Conservation (phyloP, 1,140 invertebrate genomes). For the Hetaerina americana region DNA sequence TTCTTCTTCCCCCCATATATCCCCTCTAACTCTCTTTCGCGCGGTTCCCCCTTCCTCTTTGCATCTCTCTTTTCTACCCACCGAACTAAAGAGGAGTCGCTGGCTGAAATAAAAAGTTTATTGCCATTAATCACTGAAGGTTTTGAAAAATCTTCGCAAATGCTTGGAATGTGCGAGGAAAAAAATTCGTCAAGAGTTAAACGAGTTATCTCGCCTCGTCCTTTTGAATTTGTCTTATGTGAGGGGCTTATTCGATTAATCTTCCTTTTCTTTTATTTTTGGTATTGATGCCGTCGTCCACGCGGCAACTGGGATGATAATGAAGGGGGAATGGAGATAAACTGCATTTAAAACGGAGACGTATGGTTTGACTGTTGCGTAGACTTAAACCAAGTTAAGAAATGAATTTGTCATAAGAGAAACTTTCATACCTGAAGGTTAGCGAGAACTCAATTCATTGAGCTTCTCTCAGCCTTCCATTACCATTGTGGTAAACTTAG, state of each 20-base stretch:
- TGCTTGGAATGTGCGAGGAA: neutral
- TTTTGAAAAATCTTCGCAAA: neutral
- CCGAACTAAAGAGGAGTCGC: neutral
- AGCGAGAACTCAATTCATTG: neutral
- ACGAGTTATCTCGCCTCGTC: neutral
- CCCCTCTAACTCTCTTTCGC: neutral
- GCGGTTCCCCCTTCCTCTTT: neutral
- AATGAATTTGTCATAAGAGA: neutral
- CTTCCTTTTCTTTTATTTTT: neutral
- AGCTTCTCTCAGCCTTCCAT: neutral
- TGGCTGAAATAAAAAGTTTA: neutral
- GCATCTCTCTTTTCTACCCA: neutral
- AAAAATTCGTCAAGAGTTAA: neutral
- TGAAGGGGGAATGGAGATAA: neutral
- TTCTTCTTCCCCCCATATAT: neutral
- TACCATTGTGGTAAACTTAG: neutral
- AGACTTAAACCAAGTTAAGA: neutral
- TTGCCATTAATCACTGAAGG: neutral
- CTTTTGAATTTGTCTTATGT: neutral
- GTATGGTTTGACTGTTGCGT: neutral
- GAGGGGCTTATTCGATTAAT: neutral
- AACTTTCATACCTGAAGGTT: neutral
- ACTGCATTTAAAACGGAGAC: neutral
- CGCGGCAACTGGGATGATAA: neutral
- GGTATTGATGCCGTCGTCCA: neutral